Base-by-base conservation (phyloP, 2,888 invertebrate genomes). In the Cataglyphis albicans region DNA sequence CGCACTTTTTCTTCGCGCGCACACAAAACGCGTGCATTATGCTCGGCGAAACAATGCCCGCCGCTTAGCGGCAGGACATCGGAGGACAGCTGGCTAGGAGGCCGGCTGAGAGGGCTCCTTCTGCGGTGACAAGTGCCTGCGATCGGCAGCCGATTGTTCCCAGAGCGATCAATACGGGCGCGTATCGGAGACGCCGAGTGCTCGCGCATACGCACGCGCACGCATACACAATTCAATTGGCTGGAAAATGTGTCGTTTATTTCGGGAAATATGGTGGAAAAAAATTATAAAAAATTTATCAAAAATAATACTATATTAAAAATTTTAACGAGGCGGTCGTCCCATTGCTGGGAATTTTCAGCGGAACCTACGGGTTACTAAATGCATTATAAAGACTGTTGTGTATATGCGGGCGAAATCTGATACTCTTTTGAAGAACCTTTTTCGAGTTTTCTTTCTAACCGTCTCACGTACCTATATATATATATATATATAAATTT, bases 1-100 rank as follows among this genome's bases (percentile, higher is more conserved):
- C 55, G 59, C 35, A 52, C 82, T 63, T 64, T 83, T 82, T 83
- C 78, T 78, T 75, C 59, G 81, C 59, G 84, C 70, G 88, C 84
- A 86, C 84, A 86, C 88, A 84, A 86, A 86, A 89, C 90, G 83
- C 84, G 80, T 81, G 87, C 87, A 89, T 89, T 90, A 88, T 87
- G 90, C 81, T 72, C 52, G 73, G 15, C 78, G 89, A 90, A 90
- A 90, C 89, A 90, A 90, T 89, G 84, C 75, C 67, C 84, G 73
- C 80, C 82, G 83, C 61, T n/a, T 81, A 21, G 83, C 65, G 72
- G 52, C 81, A 65, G 82, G 76, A 84, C 80, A 78, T 64, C 64
- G 81, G 5, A 61, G 82, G 83, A 85, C 89, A 89, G 89, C 89
- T 89, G 89, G 70, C 80, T 59, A 29, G 55, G 21, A 59, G 48